Conservation (phyloP, 2,888 invertebrate genomes). For the Acheta domesticus region DNA sequence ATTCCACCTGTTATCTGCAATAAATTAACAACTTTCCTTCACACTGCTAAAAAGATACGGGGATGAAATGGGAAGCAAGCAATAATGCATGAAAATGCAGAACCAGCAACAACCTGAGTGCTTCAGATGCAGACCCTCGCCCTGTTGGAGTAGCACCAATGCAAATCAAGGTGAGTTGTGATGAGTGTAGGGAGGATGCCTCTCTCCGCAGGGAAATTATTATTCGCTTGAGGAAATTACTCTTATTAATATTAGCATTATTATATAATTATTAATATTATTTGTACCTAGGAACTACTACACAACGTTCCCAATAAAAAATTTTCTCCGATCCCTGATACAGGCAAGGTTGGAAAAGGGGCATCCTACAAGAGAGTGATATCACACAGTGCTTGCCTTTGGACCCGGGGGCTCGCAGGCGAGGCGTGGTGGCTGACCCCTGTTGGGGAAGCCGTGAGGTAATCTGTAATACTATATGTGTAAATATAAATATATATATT, state of each 20-base stretch:
- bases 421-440: background rate
- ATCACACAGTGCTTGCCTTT: background rate
- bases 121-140: slow-evolving; percentile 25
- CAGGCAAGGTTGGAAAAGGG: slow-evolving; percentile 12
- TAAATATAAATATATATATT: slow-evolving; percentile 23
- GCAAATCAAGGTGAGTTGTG: slow-evolving; percentile 19
- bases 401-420: background rate
- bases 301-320: background rate
- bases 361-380: background rate
- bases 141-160: slow-evolving; percentile 20
- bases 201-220: background rate
- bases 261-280: slow-evolving; percentile 22
- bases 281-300: slow-evolving; percentile 26
- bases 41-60: slow-evolving; percentile 30
- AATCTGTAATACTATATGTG: slow-evolving; percentile 20
- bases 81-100: slow-evolving; percentile 26
- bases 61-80: slow-evolving; percentile 32
- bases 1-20: slow-evolving; percentile 23
- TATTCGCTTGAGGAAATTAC: background rate
- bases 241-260: background rate
- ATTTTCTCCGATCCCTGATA: background rate
- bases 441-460: background rate
- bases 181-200: slow-evolving; percentile 2
- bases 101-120: slow-evolving; percentile 30
- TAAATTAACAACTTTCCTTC: slow-evolving; percentile 34